Conservation (phyloP, 2,113 vertebrate species). For the Kryptolebias marmoratus region DNA sequence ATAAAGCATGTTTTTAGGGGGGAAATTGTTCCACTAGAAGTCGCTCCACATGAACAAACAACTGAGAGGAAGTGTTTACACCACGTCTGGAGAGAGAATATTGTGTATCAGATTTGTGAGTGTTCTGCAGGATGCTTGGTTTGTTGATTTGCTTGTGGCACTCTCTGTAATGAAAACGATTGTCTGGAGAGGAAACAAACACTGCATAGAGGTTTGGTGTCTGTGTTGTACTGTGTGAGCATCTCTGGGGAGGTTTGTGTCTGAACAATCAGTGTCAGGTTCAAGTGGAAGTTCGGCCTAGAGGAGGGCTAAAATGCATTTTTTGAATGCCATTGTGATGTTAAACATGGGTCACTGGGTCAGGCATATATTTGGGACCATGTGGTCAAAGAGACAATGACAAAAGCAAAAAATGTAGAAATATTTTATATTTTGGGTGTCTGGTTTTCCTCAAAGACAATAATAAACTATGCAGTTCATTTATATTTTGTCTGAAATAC, state of each 20-base stretch:
- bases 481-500: no score
- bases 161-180: conserved; percentile 40
- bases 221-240: conserved; percentile 14
- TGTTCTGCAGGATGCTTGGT: conserved; percentile 23
- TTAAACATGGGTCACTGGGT: not conserved
- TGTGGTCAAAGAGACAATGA: not conserved
- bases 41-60: conserved; percentile 65
- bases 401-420: no score
- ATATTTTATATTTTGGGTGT: no score
- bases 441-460: no score
- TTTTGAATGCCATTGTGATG: not conserved
- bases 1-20: conserved; percentile 38
- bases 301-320: not conserved
- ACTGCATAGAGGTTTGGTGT: conserved; percentile 28
- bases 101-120: conserved; percentile 5
- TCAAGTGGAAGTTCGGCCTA: conserved; percentile 27
- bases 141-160: conserved; percentile 49
- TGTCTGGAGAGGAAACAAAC: conserved; percentile 44
- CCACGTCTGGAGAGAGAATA: conserved; percentile 34
- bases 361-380: not conserved
- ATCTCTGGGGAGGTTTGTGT: conserved; percentile 22
- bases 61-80: conserved; percentile 57
- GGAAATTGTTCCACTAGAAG: conserved; percentile 29
- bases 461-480: no score
- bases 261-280: conserved; percentile 39